These are phyloP conservation scores for Pegoplata infirma DNA, from an alignment of 2,888 invertebrate genomes.

Conservation along the genomic window DNA sequence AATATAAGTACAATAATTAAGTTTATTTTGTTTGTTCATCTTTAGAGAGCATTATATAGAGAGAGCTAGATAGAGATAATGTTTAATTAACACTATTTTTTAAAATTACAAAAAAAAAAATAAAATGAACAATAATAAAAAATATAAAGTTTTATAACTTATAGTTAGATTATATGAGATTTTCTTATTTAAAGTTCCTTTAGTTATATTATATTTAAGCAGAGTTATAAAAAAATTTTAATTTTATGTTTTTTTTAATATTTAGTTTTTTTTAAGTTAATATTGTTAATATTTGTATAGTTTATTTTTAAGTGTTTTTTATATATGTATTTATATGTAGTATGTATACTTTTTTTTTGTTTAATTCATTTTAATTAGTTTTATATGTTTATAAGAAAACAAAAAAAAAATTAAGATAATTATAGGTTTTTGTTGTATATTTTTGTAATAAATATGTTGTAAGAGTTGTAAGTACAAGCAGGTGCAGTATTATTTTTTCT, in stretches of 20 bases:
- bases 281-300: constrained; percentile 18
- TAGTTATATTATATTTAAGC: constrained; percentile 45
- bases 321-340: constrained; percentile 13
- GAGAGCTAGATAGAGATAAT: constrained; percentile 11
- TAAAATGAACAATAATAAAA: too few relatives aligned
- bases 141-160: too few relatives aligned
- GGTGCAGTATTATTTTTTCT: constrained; percentile 50
- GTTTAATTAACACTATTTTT: constrained; percentile 1
- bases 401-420: too few relatives aligned
- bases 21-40: constrained; percentile 8
- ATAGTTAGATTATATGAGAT: constrained; percentile 30
- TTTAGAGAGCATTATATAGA: constrained; percentile 44
- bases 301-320: constrained; percentile 19
- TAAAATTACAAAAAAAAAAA: constrained; percentile 9
- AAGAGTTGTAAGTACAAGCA: constrained; percentile 53
- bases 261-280: constrained; percentile 12
- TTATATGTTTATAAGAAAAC: constrained; percentile 30
- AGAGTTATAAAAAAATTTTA: constrained; percentile 54
- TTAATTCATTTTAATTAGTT: constrained; percentile 4
- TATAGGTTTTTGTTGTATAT: constrained; percentile 41
- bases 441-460: constrained; percentile 31
- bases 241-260: constrained; percentile 3
- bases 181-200: constrained; percentile 31
- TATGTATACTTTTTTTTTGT: constrained; percentile 22
- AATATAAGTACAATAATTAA: constrained; percentile 61